A percentile compares a stretch with the other conserved stretches of the same genome.
Conservation (phyloP, 1,140 invertebrate species). For the Bicyclus anynana region DNA sequence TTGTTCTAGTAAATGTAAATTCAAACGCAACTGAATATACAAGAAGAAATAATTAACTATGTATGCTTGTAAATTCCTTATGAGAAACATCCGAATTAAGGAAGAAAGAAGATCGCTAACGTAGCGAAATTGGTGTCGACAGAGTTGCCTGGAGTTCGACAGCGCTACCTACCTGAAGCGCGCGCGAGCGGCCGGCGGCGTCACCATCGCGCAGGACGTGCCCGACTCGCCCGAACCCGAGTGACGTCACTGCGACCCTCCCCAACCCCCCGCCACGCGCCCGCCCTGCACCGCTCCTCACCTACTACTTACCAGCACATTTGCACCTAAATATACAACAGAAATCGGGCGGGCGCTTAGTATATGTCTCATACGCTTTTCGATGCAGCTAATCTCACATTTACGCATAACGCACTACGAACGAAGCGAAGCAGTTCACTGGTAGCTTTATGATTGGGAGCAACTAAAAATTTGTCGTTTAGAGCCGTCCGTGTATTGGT, state of each 20-base stretch:
- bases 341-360: not conserved
- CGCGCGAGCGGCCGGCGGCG: slow-evolving; percentile 55
- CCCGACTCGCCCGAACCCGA: slow-evolving; percentile 70
- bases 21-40: too few species aligned
- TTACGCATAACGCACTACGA: not conserved
- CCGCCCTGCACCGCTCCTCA: not conserved
- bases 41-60: too few species aligned
- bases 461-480: slow-evolving; percentile 11
- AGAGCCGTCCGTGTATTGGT: slow-evolving; percentile 37
- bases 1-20: not conserved
- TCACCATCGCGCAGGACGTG: slow-evolving; percentile 53
- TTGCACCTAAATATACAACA: not conserved
- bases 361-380: not conserved
- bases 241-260: slow-evolving; percentile 33
- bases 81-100: slow-evolving; percentile 1
- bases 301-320: slow-evolving; percentile 9
- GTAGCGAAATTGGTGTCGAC: slow-evolving; percentile 36
- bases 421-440: not conserved
- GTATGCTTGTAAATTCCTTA: too few species aligned
- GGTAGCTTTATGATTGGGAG: not conserved
- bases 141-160: slow-evolving; percentile 74
- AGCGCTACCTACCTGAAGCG: slow-evolving; percentile 68
- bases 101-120: slow-evolving; percentile 14
- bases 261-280: slow-evolving; percentile 6
- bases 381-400: not conserved